Conservation (phyloP, 2,113 vertebrate species). For the Eurypyga helias region DNA sequence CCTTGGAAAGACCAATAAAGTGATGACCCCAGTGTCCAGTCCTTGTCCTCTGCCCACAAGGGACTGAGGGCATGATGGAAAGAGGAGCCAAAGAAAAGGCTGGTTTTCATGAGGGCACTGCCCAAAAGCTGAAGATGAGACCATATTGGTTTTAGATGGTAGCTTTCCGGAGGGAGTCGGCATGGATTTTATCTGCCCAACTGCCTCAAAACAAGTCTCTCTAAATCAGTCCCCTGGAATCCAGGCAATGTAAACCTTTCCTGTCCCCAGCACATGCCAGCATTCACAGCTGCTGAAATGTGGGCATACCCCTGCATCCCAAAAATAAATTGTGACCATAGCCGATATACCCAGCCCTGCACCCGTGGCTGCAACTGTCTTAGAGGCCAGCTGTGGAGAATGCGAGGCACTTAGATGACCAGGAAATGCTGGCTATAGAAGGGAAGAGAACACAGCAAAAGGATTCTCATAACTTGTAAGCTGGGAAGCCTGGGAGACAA, state of each 20-base stretch:
- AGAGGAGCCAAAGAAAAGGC: not conserved
- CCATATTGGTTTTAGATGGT: not conserved
- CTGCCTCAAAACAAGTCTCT: not conserved
- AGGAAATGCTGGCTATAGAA: conserved; percentile 51
- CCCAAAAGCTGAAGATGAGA: not conserved
- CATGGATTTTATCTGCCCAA: not conserved
- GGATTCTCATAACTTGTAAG: not conserved
- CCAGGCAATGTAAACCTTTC: conserved; percentile 41
- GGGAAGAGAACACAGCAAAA: not conserved
- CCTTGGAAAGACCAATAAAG: not conserved
- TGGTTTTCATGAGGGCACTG: not conserved
- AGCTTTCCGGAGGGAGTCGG: not conserved
- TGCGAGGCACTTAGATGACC: not conserved
- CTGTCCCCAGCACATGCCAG: conserved; percentile 16
- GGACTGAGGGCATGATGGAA: not conserved
- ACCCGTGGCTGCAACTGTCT: conserved; percentile 30
- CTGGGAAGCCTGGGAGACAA: not conserved
- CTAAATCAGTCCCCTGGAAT: conserved; percentile 48
- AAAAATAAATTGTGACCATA: conserved; percentile 51
- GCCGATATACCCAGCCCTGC: conserved; percentile 5
- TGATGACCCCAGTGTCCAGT: rapidly evolving
- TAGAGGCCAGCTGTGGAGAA: conserved; percentile 53
- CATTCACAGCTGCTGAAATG: conserved; percentile 66
- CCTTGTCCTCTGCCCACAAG: not conserved
- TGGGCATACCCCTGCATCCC: conserved; percentile 54